Conservation (phyloP, 2,888 invertebrate genomes). For the Drosophila paucipuncta region DNA sequence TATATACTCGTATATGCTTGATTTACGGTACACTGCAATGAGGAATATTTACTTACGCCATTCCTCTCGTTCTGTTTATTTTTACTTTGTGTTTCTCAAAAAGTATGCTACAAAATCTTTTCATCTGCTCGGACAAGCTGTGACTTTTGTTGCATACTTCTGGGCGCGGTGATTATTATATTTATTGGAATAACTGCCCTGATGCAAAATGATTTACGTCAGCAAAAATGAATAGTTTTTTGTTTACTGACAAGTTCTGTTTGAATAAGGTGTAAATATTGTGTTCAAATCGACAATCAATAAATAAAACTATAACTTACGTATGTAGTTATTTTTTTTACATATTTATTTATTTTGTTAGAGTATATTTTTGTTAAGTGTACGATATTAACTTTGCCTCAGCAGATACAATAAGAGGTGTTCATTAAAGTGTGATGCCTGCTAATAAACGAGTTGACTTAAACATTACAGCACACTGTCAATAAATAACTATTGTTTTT, state of each 20-base stretch:
- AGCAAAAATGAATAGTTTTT: not conserved
- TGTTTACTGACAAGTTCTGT: not conserved
- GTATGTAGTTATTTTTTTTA: constrained; percentile 6
- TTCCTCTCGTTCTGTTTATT: too few relatives aligned
- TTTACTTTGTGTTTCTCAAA: not conserved
- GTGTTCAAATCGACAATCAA: not conserved
- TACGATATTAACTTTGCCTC: constrained; percentile 40
- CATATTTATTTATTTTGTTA: constrained; percentile 38
- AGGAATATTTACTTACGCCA: not conserved
- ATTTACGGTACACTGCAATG: not conserved
- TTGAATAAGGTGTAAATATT: not conserved
- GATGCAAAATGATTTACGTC: not conserved
- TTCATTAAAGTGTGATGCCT: constrained; percentile 16
- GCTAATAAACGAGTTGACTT: constrained; percentile 41
- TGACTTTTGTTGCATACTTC: constrained; percentile 19
- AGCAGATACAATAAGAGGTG: constrained; percentile 49
- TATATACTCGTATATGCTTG: not conserved
- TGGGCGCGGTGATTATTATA: not conserved
- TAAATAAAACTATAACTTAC: not conserved
- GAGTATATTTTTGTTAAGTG: constrained; percentile 37
- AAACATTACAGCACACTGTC: constrained; percentile 28
- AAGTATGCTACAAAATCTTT: constrained; percentile 14
- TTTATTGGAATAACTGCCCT: too few relatives aligned
- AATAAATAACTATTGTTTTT: constrained; percentile 24
- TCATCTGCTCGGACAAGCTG: not conserved